These are phyloP conservation scores for Hesperophylax magnus DNA, from an alignment of 1,140 invertebrate genomes.

Conservation along the genomic window DNA sequence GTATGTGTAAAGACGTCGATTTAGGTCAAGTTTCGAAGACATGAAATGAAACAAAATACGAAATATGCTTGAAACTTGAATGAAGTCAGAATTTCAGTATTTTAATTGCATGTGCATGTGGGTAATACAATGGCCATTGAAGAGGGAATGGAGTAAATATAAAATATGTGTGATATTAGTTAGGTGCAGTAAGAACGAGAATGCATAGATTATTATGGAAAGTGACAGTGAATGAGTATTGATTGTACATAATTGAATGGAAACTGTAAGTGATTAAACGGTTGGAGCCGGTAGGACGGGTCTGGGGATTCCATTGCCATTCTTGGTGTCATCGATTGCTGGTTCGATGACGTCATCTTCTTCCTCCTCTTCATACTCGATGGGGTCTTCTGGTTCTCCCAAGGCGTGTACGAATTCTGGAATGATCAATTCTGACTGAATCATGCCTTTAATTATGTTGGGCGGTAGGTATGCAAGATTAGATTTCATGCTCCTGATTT, in stretches of 20 bases:
- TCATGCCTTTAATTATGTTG: background rate
- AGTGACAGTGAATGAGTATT: background rate
- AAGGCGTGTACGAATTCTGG: conserved; percentile 88
- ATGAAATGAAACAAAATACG: too few relatives aligned
- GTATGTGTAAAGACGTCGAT: too few relatives aligned
- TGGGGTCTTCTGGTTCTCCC: conserved; percentile 86
- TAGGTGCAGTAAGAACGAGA: background rate
- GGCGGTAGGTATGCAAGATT: too few relatives aligned
- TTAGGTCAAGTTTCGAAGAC: too few relatives aligned
- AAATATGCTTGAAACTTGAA: too few relatives aligned
- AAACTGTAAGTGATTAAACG: background rate
- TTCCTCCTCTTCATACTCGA: conserved; percentile 84
- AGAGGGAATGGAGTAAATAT: background rate
- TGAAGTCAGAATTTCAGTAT: too few relatives aligned
- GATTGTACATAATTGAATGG: background rate
- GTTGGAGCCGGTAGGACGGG: conserved; percentile 59
- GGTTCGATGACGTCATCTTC: conserved; percentile 68
- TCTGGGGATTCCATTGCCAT: conserved; percentile 39
- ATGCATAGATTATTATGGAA: background rate
- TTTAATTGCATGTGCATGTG: too few relatives aligned
- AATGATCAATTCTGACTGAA: conserved; percentile 50
- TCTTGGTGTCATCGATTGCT: conserved; percentile 47
- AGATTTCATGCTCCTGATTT: too few relatives aligned
- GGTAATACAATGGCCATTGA: too few relatives aligned
- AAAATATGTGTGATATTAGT: background rate